Evolutionary conservation across 2,113 vertebrate genomes (phyloP).

Genomic region (Dicentrarchus labrax): DNA sequence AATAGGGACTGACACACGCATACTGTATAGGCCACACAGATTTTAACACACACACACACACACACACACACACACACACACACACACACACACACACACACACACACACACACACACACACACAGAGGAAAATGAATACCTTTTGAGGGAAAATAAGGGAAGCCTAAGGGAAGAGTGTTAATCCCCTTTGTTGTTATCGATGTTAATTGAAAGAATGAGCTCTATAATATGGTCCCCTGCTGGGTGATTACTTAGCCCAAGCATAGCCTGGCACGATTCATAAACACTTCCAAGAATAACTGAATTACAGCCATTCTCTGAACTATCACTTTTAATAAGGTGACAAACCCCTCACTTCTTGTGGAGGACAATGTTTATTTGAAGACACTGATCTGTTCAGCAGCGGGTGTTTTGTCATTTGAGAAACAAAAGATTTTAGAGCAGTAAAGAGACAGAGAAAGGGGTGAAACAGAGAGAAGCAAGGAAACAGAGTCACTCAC

Average conservation of each 20-base stretch:
- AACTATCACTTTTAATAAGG: slow-evolving; percentile 59
- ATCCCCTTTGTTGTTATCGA: slow-evolving; percentile 73
- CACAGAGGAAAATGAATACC: slow-evolving; percentile 34
- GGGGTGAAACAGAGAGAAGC: background rate
- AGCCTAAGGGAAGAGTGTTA: slow-evolving; percentile 45
- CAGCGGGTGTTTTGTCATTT: slow-evolving; percentile 20
- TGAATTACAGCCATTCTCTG: slow-evolving; percentile 51
- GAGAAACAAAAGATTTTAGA: slow-evolving; percentile 8
- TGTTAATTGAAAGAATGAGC: slow-evolving; percentile 79
- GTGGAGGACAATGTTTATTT: slow-evolving; percentile 23
- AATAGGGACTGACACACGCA: slow-evolving; percentile 6
- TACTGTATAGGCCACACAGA: slow-evolving; percentile 21
- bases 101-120: background rate
- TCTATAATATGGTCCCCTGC: slow-evolving; percentile 67
- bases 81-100: background rate
- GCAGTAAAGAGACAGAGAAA: background rate
- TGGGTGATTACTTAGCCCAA: slow-evolving; percentile 67
- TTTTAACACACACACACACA: slow-evolving; percentile 12
- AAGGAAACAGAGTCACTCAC: slow-evolving; percentile 6
- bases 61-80: background rate
- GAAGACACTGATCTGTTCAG: slow-evolving; percentile 44
- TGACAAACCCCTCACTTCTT: slow-evolving; percentile 18
- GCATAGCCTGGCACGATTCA: slow-evolving; percentile 52
- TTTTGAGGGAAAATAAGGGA: slow-evolving; percentile 34
- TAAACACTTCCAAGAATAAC: slow-evolving; percentile 73